These are phyloP conservation scores for Typhlichthys eigenmanni DNA, from an alignment of 2,797 vertebrate genomes.

Conservation along the genomic window DNA sequence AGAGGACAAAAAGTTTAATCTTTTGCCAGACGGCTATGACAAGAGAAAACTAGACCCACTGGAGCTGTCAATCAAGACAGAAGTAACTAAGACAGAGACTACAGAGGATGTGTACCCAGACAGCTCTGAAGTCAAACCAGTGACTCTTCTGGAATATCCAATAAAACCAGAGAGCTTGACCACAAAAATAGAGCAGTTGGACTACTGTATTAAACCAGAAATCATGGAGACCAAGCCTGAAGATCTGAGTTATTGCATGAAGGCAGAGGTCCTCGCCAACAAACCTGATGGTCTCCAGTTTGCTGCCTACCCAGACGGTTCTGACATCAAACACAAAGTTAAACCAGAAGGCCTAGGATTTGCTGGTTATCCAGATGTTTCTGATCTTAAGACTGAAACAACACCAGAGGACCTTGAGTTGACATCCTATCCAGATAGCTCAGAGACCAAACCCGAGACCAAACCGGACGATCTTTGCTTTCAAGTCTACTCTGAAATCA, in stretches of 20 bases:
- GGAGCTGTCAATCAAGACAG: conserved; percentile 52
- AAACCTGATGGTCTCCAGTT: conserved; percentile 48
- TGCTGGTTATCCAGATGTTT: conserved; percentile 19
- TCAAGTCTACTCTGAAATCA: conserved; percentile 18
- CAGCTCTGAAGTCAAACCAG: conserved; percentile 47
- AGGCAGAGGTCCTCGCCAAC: conserved; percentile 39
- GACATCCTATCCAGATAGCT: conserved; percentile 49
- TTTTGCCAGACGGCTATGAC: background rate
- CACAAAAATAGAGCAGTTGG: conserved; percentile 59
- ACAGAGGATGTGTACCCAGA: conserved; percentile 29
- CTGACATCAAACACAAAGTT: conserved; percentile 34
- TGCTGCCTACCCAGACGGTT: conserved; percentile 10
- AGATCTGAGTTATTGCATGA: conserved; percentile 45
- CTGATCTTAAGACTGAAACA: conserved; percentile 48
- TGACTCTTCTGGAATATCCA: conserved; percentile 15
- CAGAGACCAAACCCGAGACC: conserved; percentile 52
- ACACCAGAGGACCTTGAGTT: conserved; percentile 53
- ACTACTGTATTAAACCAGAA: conserved; percentile 63
- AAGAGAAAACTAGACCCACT: conserved; percentile 36
- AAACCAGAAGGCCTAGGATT: conserved; percentile 44
- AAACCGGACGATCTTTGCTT: conserved; percentile 46
- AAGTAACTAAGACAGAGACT: conserved; percentile 45
- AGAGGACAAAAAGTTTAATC: conserved; percentile 15
- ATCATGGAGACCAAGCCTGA: conserved; percentile 62
- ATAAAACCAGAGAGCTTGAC: conserved; percentile 46